These are phyloP conservation scores for Austrolebias charrua DNA, from an alignment of 2,797 vertebrate species.

Conservation along the genomic window DNA sequence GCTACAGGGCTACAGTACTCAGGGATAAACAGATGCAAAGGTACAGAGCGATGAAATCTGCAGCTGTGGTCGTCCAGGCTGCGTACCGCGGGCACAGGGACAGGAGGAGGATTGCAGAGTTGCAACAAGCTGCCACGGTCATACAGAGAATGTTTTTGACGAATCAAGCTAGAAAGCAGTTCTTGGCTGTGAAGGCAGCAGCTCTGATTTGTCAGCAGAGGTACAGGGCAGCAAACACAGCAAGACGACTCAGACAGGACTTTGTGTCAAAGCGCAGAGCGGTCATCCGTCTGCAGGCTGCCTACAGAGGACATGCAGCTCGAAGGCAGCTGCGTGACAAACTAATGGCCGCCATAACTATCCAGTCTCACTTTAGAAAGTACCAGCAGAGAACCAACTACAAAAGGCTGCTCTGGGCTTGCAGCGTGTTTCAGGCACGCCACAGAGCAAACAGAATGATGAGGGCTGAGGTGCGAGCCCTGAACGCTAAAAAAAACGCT, in stretches of 20 bases:
- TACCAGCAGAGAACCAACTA: constrained; percentile 68
- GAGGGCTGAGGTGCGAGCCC: constrained; percentile 58
- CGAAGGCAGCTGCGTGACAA: constrained; percentile 67
- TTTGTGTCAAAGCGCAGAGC: constrained; percentile 72
- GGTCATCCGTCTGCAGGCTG: constrained; percentile 77
- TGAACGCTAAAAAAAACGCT: constrained; percentile 65
- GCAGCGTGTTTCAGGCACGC: constrained; percentile 70
- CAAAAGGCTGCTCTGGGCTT: constrained; percentile 78
- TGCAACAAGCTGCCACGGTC: constrained; percentile 68
- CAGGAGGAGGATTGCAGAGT: constrained; percentile 61
- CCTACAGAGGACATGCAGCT: constrained; percentile 76
- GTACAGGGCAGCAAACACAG: constrained; percentile 70
- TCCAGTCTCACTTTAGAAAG: constrained; percentile 85
- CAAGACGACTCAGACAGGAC: constrained; percentile 55
- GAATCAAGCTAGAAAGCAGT: constrained; percentile 67
- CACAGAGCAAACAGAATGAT: constrained; percentile 76
- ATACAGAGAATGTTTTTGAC: constrained; percentile 82
- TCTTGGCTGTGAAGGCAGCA: constrained; percentile 68
- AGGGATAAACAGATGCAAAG: constrained; percentile 41
- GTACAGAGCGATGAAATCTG: constrained; percentile 58
- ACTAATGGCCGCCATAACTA: constrained; percentile 71
- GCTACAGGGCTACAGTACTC: constrained; percentile 75
- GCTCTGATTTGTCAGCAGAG: constrained; percentile 76
- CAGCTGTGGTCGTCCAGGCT: constrained; percentile 81
- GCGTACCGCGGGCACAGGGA: constrained; percentile 73